Evolutionary conservation across 2,888 invertebrate species (phyloP), one percentile per base, ranked within the genome.

Genomic region (Therioaphis trifolii): DNA sequence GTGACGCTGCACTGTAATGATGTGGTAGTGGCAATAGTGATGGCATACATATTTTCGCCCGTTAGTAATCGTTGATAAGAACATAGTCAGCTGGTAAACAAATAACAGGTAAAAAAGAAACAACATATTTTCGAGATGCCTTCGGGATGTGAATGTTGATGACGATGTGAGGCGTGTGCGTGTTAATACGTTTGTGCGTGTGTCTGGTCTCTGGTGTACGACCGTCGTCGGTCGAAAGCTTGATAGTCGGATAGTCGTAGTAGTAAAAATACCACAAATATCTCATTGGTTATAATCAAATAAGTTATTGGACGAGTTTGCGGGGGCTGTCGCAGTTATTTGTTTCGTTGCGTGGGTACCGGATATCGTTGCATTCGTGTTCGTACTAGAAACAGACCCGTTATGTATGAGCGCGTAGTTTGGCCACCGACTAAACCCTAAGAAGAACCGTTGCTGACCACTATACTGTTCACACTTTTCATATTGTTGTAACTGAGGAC

Each of bases 71-170:
- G 29, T 14, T 78, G 78, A 78, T 78, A 78, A 78, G 78, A 55
- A 55, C 24, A 43, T 63, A 72, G 72, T 82, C 80, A 82, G 80
- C 80, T 82, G 80, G 72, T 79, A 71, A 71, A 71, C 72, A 58
- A 82, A 72, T 82, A 79, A 71, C 80, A 71, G 71, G 80, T 80
- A 72, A 46, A 58, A 58, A 71, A 49, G 72, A 82, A 82, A 71
- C 43, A 63, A 58, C 69, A 79, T 71, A 61, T 82, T 82, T 82
- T 35, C 21, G 69, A 72, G 80, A 82, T 82, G 80, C 80, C 80
- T 82, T 58, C 72, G 63, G 72, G 80, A 72, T 61, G 72, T 82
- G 80, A 82, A 82, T 82, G 80, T 82, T 82, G 80, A 82, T 82
- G 80, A 82, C 80, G 79, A 71, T 12, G 72, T 15, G 63, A 63